Percentiles rank a stretch among this genome's conserved stretches.
Evolutionary conservation across 2,888 invertebrate genomes (phyloP).

Genomic region (Leptura quadrifasciata): DNA sequence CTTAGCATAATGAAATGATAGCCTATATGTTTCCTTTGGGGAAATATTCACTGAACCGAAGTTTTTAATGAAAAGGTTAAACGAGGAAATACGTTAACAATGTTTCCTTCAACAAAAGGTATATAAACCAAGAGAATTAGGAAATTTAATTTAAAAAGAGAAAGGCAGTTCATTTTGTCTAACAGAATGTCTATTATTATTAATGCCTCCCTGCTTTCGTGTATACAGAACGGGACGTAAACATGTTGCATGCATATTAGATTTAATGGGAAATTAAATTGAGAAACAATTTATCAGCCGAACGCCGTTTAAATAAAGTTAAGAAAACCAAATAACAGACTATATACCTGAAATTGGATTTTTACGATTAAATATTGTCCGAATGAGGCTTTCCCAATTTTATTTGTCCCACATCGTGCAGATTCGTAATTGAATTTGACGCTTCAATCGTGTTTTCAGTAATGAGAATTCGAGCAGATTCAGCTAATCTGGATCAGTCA

Average conservation of each 20-base stretch:
- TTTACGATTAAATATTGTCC: background rate
- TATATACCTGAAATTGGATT: background rate
- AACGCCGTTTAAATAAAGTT: constrained; percentile 1
- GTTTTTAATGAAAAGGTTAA: constrained; percentile 9
- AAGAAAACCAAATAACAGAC: background rate
- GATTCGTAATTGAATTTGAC: background rate
- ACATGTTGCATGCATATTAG: constrained; percentile 3
- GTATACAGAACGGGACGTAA: constrained; percentile 1
- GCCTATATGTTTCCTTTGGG: background rate
- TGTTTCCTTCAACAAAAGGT: constrained; percentile 13
- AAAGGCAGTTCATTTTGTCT: background rate
- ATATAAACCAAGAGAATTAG: constrained; percentile 5
- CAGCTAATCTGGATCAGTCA: background rate
- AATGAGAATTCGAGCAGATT: background rate
- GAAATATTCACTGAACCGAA: background rate
- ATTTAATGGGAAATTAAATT: constrained; percentile 7
- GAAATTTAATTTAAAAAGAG: constrained; percentile 13
- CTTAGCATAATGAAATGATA: constrained; percentile 13
- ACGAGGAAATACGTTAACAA: constrained; percentile 16
- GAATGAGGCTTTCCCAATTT: background rate
- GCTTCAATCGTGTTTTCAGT: background rate
- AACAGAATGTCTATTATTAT: constrained; percentile 1
- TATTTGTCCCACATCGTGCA: background rate
- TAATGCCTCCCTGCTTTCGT: background rate
- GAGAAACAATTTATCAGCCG: background rate